Percentiles rank a stretch among this genome's conserved stretches.
Evolutionary conservation across 2,888 invertebrate genomes (phyloP).

Genomic region (Dryobota labecula): DNA sequence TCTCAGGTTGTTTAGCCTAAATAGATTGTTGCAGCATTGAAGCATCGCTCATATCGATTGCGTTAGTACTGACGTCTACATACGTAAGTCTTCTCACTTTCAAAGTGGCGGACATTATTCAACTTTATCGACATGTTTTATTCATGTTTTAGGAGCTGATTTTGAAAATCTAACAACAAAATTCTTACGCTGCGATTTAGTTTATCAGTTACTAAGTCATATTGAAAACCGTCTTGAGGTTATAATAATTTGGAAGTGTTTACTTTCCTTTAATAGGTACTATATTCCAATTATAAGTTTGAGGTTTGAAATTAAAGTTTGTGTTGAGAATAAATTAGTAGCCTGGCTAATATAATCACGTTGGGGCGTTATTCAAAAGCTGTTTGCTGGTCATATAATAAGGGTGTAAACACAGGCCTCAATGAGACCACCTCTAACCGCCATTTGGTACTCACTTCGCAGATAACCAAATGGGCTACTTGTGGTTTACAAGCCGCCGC

Average conservation of each 20-base stretch:
- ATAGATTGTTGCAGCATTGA: conserved; percentile 87
- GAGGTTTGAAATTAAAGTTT: conserved; percentile 51
- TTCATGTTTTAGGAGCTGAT: conserved; percentile 53
- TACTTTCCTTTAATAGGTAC: conserved; percentile 40
- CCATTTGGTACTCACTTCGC: conserved; percentile 61
- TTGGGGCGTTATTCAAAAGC: conserved; percentile 49
- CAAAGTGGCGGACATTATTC: conserved; percentile 62
- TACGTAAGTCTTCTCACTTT: conserved; percentile 58
- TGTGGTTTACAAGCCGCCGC: conserved; percentile 65
- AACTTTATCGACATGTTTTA: conserved; percentile 64
- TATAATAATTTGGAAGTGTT: conserved; percentile 34
- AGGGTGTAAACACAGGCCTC: conserved; percentile 63
- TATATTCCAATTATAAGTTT: conserved; percentile 49
- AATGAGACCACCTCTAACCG: conserved; percentile 63
- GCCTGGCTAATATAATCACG: conserved; percentile 40
- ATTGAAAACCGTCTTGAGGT: conserved; percentile 25
- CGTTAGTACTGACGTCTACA: conserved; percentile 79
- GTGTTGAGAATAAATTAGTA: conserved; percentile 56
- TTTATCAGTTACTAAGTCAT: conserved; percentile 41
- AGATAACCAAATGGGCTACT: conserved; percentile 68
- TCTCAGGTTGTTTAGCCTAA: conserved; percentile 89
- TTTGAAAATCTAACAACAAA: conserved; percentile 48
- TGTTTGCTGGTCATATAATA: conserved; percentile 55
- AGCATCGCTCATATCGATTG: conserved; percentile 81
- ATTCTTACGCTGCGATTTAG: conserved; percentile 37